Evolutionary conservation across 1,140 invertebrate genomes (phyloP).

Genomic region (Kradibia gibbosae): DNA sequence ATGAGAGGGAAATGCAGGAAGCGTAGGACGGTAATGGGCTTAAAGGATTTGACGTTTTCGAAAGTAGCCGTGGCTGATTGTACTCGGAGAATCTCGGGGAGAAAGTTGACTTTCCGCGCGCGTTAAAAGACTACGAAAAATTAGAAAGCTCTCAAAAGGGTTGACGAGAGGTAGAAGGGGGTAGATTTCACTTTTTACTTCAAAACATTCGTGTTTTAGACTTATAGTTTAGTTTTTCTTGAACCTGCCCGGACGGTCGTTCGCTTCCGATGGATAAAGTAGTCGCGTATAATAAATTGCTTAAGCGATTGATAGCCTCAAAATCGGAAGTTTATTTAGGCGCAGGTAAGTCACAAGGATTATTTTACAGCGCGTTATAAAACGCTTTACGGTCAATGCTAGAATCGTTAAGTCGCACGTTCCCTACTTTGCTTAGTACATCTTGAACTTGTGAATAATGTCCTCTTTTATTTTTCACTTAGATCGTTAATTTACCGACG

Average conservation of each 20-base stretch:
- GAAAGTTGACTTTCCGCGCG: constrained; percentile 37
- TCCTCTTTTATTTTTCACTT: constrained; percentile 32
- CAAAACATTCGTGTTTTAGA: neutral
- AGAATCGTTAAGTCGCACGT: constrained; percentile 51
- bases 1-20: constrained; percentile 11
- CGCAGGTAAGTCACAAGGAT: constrained; percentile 59
- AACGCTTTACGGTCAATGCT: constrained; percentile 62
- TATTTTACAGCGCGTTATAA: constrained; percentile 63
- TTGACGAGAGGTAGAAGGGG: constrained; percentile 57
- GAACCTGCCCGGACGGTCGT: constrained; percentile 51
- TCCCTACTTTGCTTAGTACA: constrained; percentile 37
- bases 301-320: constrained; percentile 41
- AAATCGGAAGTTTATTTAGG: constrained; percentile 52
- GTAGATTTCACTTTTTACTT: constrained; percentile 62
- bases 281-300: constrained; percentile 20
- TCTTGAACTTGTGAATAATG: constrained; percentile 44
- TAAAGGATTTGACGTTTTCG: constrained; percentile 54
- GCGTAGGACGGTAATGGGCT: constrained; percentile 30
- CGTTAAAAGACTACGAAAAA: constrained; percentile 58
- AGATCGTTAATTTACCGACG: constrained; percentile 11
- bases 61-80: constrained; percentile 40
- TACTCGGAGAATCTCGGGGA: constrained; percentile 11
- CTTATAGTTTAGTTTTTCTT: constrained; percentile 59
- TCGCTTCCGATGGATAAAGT: neutral
- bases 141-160: constrained; percentile 66